Conservation (phyloP, 1,140 invertebrate genomes). For the Elysia chlorotica region DNA sequence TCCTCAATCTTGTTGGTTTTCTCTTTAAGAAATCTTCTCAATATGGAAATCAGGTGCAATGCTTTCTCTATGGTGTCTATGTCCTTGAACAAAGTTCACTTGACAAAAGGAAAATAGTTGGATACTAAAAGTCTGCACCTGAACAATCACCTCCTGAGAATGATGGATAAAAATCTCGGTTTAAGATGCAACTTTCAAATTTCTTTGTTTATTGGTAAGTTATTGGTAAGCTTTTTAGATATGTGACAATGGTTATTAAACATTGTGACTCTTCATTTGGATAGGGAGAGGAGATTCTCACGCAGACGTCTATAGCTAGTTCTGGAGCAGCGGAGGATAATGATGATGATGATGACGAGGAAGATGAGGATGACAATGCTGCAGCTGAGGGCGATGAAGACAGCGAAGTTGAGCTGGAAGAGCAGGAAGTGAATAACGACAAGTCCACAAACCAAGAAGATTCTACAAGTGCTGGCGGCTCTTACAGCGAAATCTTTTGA, state of each 20-base stretch:
- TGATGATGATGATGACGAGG: conserved; percentile 11
- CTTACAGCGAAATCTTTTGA: conserved; percentile 16
- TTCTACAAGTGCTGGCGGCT: conserved; percentile 6
- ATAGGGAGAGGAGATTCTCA: conserved; percentile 18
- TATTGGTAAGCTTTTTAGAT: not conserved
- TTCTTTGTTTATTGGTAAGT: not conserved
- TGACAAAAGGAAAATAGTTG: not conserved
- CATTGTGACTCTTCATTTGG: not conserved
- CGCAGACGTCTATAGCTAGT: not conserved
- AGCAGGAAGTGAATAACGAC: conserved; percentile 5
- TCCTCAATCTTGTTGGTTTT: not conserved
- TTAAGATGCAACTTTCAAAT: not conserved
- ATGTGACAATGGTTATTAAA: not conserved
- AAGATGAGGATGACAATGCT: not conserved
- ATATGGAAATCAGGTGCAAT: not conserved
- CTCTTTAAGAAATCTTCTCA: not conserved
- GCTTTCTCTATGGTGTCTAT: not conserved
- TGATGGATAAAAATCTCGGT: not conserved
- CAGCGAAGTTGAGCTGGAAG: conserved; percentile 3
- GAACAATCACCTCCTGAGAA: not conserved
- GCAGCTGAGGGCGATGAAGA: conserved; percentile 11
- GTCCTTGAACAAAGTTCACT: not conserved
- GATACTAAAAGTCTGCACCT: not conserved
- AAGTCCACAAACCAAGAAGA: conserved; percentile 20
- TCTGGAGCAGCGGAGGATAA: not conserved